These are phyloP conservation scores for Pristionchus maxplancki DNA, from an alignment of 2,888 invertebrate genomes.

Conservation along the genomic window DNA sequence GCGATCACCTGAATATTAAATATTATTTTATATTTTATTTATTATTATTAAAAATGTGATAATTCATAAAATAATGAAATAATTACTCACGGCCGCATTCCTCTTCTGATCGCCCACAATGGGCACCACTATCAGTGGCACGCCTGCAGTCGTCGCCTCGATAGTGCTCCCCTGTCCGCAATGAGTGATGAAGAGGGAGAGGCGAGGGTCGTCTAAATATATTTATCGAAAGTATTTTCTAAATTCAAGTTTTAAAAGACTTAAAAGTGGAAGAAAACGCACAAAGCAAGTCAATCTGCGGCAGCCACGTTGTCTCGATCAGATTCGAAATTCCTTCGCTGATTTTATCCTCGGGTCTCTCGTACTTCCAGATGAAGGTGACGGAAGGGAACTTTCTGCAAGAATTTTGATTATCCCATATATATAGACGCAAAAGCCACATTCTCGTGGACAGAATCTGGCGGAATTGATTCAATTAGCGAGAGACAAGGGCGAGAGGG, in stretches of 20 bases:
- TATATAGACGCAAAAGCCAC: too few species aligned
- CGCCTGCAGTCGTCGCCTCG: slow-evolving; percentile 40
- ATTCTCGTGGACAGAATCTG: too few species aligned
- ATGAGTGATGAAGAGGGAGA: slow-evolving; percentile 51
- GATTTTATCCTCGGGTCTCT: slow-evolving; percentile 32
- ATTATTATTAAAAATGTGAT: too few species aligned
- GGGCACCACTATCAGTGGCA: slow-evolving; percentile 40
- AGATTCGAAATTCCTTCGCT: slow-evolving; percentile 14
- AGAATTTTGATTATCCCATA: too few species aligned
- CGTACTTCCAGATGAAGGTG: slow-evolving; percentile 52
- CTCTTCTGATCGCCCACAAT: slow-evolving; percentile 46
- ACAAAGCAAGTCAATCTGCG: slow-evolving; percentile 42
- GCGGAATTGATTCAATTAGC: too few species aligned
- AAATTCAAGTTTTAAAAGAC: not conserved
- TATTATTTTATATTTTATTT: too few species aligned
- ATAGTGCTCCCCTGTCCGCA: slow-evolving; percentile 42
- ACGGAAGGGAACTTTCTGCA: slow-evolving; percentile 32
- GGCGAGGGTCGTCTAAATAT: slow-evolving; percentile 32
- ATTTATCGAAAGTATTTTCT: not conserved
- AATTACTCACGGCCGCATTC: slow-evolving; percentile 23
- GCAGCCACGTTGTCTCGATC: slow-evolving; percentile 1
- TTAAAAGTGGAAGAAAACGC: not conserved
- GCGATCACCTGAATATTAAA: not conserved
- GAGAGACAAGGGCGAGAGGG: too few species aligned
- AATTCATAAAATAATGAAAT: too few species aligned